Percentiles rank a stretch among this genome's conserved stretches.
phyloP scores from a whole-genome alignment of 2,888 invertebrate species.

The Eumerus sabulonum region DNA sequence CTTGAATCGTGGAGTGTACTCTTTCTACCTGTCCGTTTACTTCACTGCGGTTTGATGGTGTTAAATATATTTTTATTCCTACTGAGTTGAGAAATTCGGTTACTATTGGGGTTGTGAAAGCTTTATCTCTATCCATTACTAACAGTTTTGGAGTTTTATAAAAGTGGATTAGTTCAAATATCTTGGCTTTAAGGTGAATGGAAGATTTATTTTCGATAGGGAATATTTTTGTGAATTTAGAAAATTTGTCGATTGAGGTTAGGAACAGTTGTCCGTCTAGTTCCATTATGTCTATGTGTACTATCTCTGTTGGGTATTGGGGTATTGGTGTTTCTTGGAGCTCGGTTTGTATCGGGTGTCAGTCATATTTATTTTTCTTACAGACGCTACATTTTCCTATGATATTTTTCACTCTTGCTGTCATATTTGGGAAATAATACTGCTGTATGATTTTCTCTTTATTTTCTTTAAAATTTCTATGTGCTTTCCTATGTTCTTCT shows the following conservation, averaged over 20 bases:
- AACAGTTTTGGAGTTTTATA: slow-evolving; percentile 3
- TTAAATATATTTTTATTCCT: not conserved
- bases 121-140: slow-evolving; percentile 12
- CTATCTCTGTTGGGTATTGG: not conserved
- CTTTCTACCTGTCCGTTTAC: slow-evolving; percentile 10
- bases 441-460: slow-evolving; percentile 20
- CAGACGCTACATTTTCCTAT: slow-evolving; percentile 7
- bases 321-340: slow-evolving; percentile 9
- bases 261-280: slow-evolving; percentile 6
- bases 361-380: not conserved
- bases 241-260: not conserved
- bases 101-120: slow-evolving; percentile 6
- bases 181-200: slow-evolving; percentile 4
- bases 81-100: not conserved
- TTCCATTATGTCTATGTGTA: slow-evolving; percentile 1
- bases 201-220: slow-evolving; percentile 9
- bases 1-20: not conserved
- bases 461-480: slow-evolving; percentile 21
- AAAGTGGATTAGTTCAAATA: slow-evolving; percentile 4
- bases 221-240: slow-evolving; percentile 9
- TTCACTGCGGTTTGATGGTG: slow-evolving; percentile 2
- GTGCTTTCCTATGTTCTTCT: slow-evolving; percentile 12
- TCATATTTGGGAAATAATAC: slow-evolving; percentile 12
- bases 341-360: not conserved
- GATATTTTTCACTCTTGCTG: not conserved